Conservation (phyloP, 2,797 vertebrate genomes). For the Acanthis flammea region DNA sequence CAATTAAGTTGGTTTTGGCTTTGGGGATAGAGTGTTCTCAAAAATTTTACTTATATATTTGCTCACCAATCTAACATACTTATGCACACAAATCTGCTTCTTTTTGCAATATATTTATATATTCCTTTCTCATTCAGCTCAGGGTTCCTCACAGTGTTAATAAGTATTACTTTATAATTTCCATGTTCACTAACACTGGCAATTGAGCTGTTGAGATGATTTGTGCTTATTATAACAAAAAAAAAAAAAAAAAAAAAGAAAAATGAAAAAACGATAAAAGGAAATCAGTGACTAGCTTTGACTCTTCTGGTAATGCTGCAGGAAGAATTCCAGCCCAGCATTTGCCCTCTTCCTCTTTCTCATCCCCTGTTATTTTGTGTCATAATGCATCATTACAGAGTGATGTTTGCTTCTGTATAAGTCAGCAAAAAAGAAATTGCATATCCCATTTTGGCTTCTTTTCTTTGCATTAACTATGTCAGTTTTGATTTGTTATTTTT, state of each 20-base stretch:
- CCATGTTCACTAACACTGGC: neutral
- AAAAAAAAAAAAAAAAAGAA: too few species aligned
- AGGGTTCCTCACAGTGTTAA: neutral
- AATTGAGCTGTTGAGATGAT: constrained; percentile 58
- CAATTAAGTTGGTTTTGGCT: neutral
- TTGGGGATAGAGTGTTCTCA: neutral
- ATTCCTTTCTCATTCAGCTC: constrained; percentile 25
- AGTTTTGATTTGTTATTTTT: constrained; percentile 64
- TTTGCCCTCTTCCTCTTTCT: constrained; percentile 1
- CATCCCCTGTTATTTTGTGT: constrained; percentile 50
- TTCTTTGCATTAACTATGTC: constrained; percentile 65
- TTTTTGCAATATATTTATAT: neutral
- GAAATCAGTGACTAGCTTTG: constrained; percentile 3
- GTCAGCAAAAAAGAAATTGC: constrained; percentile 67
- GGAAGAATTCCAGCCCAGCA: constrained; percentile 26
- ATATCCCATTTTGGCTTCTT: neutral
- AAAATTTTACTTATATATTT: neutral
- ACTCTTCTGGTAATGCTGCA: constrained; percentile 55
- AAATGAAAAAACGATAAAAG: neutral
- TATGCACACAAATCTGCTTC: neutral
- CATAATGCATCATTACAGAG: constrained; percentile 63
- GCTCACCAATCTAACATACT: neutral
- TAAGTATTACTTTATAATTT: constrained; percentile 15
- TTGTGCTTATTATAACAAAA: constrained; percentile 11
- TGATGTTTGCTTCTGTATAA: constrained; percentile 46